Percentiles rank a stretch among this genome's conserved stretches.
Conservation (phyloP, 2,888 invertebrate species). For the Melikaiella ostensackeni region DNA sequence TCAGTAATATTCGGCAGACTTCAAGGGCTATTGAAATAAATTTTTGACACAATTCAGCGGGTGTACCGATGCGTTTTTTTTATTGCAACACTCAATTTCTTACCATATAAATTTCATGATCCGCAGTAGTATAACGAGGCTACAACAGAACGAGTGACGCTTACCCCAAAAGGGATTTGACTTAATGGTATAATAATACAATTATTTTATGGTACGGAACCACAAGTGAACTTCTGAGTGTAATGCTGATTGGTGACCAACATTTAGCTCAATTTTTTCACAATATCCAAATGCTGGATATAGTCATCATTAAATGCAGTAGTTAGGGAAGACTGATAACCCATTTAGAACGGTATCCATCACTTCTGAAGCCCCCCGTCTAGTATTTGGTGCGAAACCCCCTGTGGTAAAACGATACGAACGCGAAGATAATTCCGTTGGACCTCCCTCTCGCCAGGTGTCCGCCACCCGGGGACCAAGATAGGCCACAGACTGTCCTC, state of each 20-base stretch:
- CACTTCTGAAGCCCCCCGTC: constrained; percentile 29
- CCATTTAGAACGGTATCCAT: background rate
- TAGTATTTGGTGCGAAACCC: constrained; percentile 62
- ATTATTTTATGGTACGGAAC: too few relatives aligned
- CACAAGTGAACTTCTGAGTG: too few relatives aligned
- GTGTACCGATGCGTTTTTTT: too few relatives aligned
- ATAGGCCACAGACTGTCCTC: constrained; percentile 44
- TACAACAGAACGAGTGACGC: too few relatives aligned
- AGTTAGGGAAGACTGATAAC: background rate
- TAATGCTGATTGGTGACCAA: too few relatives aligned
- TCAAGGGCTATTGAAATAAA: too few relatives aligned
- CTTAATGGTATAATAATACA: too few relatives aligned
- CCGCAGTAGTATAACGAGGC: too few relatives aligned
- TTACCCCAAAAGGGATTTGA: too few relatives aligned
- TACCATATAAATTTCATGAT: too few relatives aligned
- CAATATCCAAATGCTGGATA: background rate
- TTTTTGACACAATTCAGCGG: too few relatives aligned
- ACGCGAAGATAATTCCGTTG: constrained; percentile 62
- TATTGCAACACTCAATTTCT: background rate
- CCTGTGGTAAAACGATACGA: constrained; percentile 70
- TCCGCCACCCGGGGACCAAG: constrained; percentile 66
- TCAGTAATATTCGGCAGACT: too few relatives aligned
- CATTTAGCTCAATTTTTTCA: background rate
- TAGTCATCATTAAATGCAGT: background rate
- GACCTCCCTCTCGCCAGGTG: constrained; percentile 65